These are phyloP conservation scores for Dysmachus trigonus DNA, from an alignment of 2,888 invertebrate genomes.

Conservation along the genomic window DNA sequence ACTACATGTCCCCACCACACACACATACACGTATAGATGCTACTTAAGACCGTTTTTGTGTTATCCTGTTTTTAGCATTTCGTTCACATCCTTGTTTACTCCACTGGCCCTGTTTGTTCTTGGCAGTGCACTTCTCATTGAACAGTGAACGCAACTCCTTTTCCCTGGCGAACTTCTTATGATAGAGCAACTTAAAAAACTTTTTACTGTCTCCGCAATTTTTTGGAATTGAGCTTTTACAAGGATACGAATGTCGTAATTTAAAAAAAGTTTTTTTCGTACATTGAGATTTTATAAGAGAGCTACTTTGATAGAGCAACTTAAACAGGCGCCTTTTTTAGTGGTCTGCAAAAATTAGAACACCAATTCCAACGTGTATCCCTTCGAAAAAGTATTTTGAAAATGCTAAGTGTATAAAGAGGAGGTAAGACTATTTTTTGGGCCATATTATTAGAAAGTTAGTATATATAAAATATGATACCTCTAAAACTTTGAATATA, in stretches of 20 bases:
- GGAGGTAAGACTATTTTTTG: too few relatives aligned
- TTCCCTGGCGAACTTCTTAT: background rate
- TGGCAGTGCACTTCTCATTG: background rate
- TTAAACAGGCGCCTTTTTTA: background rate
- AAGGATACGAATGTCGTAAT: background rate
- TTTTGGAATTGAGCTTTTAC: background rate
- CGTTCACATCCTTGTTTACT: constrained; percentile 22
- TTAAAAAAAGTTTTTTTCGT: background rate
- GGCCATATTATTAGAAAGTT: too few relatives aligned
- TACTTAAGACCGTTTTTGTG: constrained; percentile 11
- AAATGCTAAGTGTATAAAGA: too few relatives aligned
- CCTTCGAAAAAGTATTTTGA: too few relatives aligned
- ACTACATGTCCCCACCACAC: background rate
- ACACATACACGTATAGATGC: background rate
- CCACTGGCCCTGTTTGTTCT: background rate
- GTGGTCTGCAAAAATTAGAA: too few relatives aligned
- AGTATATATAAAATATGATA: too few relatives aligned
- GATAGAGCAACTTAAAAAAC: background rate
- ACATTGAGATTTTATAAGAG: background rate
- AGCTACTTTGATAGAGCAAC: background rate
- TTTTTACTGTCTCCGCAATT: background rate
- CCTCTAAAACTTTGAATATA: too few relatives aligned
- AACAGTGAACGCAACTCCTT: background rate
- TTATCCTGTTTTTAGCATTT: constrained; percentile 22
- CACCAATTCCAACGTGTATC: too few relatives aligned